Evolutionary conservation across 2,797 vertebrate genomes (phyloP).

Genomic region (Myripristis murdjan): DNA sequence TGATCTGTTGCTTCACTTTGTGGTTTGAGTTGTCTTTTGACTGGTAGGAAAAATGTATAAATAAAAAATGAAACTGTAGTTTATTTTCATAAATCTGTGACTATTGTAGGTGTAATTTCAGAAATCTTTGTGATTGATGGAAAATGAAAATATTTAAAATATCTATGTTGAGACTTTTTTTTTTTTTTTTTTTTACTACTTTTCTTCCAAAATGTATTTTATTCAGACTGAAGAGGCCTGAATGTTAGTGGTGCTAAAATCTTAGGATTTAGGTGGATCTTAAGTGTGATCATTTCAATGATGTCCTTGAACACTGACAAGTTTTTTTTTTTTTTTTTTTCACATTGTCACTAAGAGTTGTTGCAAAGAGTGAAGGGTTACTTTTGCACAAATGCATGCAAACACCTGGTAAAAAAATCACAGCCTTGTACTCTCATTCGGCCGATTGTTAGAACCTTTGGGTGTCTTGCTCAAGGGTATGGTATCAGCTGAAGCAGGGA

Average conservation of each 20-base stretch:
- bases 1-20: constrained; percentile 10
- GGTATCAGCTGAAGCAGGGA: neutral
- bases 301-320: constrained; percentile 3
- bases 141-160: constrained; percentile 30
- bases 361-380: neutral
- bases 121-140: constrained; percentile 12
- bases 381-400: too few relatives aligned
- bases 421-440: neutral
- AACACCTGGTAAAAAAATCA: constrained; percentile 21
- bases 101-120: constrained; percentile 14
- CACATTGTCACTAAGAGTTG: constrained; percentile 18
- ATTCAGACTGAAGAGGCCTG: constrained; percentile 11
- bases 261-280: neutral
- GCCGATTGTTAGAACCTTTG: neutral
- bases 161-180: neutral
- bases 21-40: constrained; percentile 1
- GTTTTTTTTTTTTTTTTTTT: neutral
- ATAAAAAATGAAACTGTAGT: neutral
- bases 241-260: constrained; percentile 25
- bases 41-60: neutral
- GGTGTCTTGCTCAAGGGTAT: constrained; percentile 1
- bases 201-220: constrained; percentile 9
- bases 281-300: constrained; percentile 47
- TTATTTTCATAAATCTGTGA: neutral
- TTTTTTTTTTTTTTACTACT: neutral